These are phyloP conservation scores for Montifringilla adamsi DNA, from an alignment of 2,113 vertebrate genomes.

Conservation along the genomic window DNA sequence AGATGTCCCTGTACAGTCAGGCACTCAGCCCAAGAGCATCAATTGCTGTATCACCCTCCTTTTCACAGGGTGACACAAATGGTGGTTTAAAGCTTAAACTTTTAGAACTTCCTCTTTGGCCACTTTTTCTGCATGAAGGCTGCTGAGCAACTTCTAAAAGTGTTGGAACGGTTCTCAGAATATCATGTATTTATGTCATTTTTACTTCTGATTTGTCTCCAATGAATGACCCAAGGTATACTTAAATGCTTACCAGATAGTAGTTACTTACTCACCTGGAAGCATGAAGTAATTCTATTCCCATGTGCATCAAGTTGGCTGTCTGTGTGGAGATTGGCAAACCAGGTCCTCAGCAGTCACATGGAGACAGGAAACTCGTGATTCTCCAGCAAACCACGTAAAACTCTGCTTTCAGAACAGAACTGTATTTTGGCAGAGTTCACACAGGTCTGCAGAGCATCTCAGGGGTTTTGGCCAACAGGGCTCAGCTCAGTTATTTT, in stretches of 20 bases:
- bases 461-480: not conserved
- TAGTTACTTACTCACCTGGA: not conserved
- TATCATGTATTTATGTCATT: not conserved
- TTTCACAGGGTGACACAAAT: not conserved
- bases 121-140: not conserved
- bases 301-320: not conserved
- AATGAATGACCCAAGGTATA: not conserved
- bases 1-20: not conserved
- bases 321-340: not conserved
- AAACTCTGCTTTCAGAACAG: not conserved
- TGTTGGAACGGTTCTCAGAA: not conserved
- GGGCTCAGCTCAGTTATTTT: not conserved
- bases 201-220: not conserved
- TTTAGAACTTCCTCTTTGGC: not conserved
- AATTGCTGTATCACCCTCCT: not conserved
- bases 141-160: not conserved
- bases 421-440: not conserved
- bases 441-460: not conserved
- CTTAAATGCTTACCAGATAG: not conserved
- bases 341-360: not conserved
- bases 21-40: not conserved
- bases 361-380: not conserved
- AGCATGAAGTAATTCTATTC: not conserved
- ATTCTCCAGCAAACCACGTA: not conserved
- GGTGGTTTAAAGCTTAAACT: not conserved